Evolutionary conservation across 2,113 vertebrate species (phyloP).

Genomic region (Engystomops pustulosus): DNA sequence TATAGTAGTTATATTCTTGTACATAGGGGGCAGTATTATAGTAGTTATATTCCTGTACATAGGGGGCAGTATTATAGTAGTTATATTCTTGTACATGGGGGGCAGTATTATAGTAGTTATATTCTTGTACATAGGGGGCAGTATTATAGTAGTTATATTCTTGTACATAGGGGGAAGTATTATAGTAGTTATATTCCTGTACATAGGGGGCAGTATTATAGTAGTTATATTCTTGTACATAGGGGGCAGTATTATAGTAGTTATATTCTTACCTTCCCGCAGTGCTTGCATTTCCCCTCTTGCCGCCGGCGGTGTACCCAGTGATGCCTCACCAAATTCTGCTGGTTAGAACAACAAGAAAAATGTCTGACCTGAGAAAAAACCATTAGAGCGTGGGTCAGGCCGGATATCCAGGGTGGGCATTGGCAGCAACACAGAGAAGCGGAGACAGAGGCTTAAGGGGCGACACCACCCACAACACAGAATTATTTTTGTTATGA

Average conservation of each 20-base stretch:
- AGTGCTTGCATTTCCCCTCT: conserved; percentile 96
- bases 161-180: background rate
- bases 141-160: conserved; percentile 8
- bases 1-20: background rate
- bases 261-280: conserved; percentile 85
- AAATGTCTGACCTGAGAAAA: conserved; percentile 59
- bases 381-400: conserved; percentile 55
- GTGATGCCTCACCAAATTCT: conserved; percentile 93
- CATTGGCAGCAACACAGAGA: conserved; percentile 10
- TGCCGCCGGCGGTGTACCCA: conserved; percentile 96
- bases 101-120: conserved; percentile 11
- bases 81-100: background rate
- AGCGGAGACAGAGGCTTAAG: conserved; percentile 1
- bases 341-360: conserved; percentile 63
- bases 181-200: background rate
- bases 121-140: background rate
- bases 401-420: conserved; percentile 14
- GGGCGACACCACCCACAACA: background rate
- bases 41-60: background rate
- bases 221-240: conserved; percentile 6
- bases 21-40: background rate
- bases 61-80: background rate
- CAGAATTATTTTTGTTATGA: too few species aligned
- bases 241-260: background rate
- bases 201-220: background rate